Percentiles rank a stretch among this genome's conserved stretches.
phyloP scores from a whole-genome alignment of 2,113 vertebrate genomes.

The Caracal caracal region DNA sequence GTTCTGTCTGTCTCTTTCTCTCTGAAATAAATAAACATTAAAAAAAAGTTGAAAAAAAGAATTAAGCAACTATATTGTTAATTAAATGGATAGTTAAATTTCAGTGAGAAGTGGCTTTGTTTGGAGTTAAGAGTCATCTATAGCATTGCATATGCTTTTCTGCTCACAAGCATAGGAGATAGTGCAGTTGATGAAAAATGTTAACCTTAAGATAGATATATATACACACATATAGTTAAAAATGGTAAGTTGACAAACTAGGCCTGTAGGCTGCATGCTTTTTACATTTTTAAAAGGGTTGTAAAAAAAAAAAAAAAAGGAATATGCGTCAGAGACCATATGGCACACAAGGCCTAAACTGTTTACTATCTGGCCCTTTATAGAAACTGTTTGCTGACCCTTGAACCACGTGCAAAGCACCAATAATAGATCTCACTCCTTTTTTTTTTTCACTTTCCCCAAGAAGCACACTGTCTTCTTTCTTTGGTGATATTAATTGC shows the following conservation, averaged over 20 bases:
- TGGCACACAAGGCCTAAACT: neutral
- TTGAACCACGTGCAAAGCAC: neutral
- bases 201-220: neutral
- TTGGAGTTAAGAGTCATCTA: neutral
- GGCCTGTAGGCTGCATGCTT: neutral
- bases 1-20: too few species aligned
- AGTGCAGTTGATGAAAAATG: neutral
- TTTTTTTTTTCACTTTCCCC: neutral
- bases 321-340: neutral
- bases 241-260: neutral
- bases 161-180: neutral
- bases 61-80: neutral
- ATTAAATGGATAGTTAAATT: neutral
- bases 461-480: neutral
- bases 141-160: neutral
- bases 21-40: too few species aligned
- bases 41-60: neutral
- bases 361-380: neutral
- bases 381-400: neutral
- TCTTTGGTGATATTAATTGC: neutral
- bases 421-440: neutral
- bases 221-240: neutral
- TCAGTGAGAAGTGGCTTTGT: neutral
- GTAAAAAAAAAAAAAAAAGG: neutral
- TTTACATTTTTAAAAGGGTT: constrained; percentile 39